Evolutionary conservation across 2,113 vertebrate species (phyloP).

Genomic region (Calypte anna): DNA sequence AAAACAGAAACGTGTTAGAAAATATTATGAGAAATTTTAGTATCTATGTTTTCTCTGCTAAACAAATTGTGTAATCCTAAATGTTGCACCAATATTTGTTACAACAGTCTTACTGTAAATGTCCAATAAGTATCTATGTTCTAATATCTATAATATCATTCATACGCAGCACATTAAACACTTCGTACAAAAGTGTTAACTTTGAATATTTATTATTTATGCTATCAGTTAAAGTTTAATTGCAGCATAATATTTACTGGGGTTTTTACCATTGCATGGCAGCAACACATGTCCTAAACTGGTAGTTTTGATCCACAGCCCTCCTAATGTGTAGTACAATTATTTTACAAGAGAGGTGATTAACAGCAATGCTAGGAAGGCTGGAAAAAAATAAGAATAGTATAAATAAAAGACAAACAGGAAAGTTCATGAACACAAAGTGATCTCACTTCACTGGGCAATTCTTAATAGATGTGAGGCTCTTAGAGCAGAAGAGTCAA

Average conservation of each 20-base stretch:
- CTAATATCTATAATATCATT: not conserved
- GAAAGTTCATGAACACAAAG: not conserved
- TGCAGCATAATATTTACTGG: not conserved
- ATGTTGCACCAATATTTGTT: not conserved
- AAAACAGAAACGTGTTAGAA: not conserved
- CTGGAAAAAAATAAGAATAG: not conserved
- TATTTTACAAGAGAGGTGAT: not conserved
- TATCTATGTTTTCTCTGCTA: not conserved
- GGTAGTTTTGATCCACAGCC: not conserved
- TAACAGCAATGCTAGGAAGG: not conserved
- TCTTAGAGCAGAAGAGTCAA: not conserved
- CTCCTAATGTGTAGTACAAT: not conserved
- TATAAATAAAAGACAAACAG: not conserved
- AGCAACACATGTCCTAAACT: not conserved
- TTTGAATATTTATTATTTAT: not conserved
- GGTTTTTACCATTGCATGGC: not conserved
- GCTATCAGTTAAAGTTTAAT: not conserved
- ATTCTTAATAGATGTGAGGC: not conserved
- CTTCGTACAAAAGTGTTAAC: not conserved
- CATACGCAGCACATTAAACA: not conserved
- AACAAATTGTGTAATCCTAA: not conserved
- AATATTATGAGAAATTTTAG: not conserved
- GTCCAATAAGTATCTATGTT: not conserved
- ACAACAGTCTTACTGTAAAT: not conserved
- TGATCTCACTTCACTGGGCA: not conserved